These are phyloP conservation scores for Apodemia hepburni DNA, from an alignment of 2,888 invertebrate genomes.

Conservation along the genomic window DNA sequence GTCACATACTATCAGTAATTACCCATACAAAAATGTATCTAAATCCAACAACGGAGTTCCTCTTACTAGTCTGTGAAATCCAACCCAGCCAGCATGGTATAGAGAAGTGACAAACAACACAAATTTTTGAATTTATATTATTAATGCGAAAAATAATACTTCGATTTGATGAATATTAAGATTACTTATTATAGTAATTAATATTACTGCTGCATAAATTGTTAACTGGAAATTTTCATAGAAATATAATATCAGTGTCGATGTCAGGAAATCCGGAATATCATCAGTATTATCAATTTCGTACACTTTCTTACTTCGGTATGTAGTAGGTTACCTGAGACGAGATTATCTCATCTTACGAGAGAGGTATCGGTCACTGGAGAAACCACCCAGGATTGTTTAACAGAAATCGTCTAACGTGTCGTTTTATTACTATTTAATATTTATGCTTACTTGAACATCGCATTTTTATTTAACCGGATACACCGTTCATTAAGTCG, in stretches of 20 bases:
- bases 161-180: too few species aligned
- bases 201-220: too few species aligned
- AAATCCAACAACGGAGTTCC: too few species aligned
- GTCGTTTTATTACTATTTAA: not conserved
- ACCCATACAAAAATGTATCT: too few species aligned
- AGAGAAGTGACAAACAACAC: too few species aligned
- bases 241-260: not conserved
- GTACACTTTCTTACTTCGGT: not conserved
- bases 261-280: not conserved
- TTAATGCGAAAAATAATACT: too few species aligned
- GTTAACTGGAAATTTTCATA: too few species aligned
- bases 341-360: slow-evolving; percentile 4
- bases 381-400: not conserved
- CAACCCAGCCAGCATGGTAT: too few species aligned
- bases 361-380: slow-evolving; percentile 3
- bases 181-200: too few species aligned
- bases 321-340: not conserved
- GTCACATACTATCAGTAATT: too few species aligned
- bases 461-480: slow-evolving; percentile 10
- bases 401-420: slow-evolving; percentile 1
- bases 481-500: not conserved
- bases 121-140: too few species aligned
- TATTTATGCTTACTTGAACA: slow-evolving; percentile 2
- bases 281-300: not conserved
- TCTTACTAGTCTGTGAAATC: too few species aligned